Evolutionary conservation across 64 coral and sea anemone species (phyloP).

Genomic region (Actinia tenebrosa): DNA sequence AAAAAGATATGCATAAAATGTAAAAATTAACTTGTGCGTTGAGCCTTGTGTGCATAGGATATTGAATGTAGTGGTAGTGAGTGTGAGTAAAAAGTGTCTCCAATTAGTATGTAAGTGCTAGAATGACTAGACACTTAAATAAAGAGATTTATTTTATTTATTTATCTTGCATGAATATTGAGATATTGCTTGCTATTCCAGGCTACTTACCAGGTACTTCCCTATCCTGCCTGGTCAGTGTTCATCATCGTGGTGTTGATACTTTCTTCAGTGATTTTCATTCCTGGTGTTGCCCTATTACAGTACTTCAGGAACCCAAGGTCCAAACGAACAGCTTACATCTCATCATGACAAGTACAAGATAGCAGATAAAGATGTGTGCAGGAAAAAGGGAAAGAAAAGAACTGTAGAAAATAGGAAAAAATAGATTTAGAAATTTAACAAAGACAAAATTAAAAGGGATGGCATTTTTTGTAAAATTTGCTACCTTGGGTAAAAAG

Average conservation of each 20-base stretch:
- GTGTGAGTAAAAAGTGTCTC: too few species aligned
- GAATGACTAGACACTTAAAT: not conserved
- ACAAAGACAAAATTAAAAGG: not conserved
- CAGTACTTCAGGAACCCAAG: slow-evolving; percentile 51
- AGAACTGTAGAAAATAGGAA: not conserved
- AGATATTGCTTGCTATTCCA: slow-evolving; percentile 4
- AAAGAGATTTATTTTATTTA: not conserved
- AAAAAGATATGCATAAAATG: too few species aligned
- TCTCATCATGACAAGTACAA: not conserved
- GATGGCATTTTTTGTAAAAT: too few species aligned
- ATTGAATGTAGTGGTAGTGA: too few species aligned
- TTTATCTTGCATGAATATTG: not conserved
- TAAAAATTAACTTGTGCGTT: too few species aligned
- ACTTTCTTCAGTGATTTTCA: slow-evolving; percentile 64
- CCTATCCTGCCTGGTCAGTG: slow-evolving; percentile 79
- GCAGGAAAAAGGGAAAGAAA: not conserved
- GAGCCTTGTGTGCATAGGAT: too few species aligned
- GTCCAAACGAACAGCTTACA: not conserved
- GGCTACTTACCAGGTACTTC: slow-evolving; percentile 53
- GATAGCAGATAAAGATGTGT: not conserved
- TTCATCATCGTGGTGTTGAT: slow-evolving; percentile 60
- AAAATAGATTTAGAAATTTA: not conserved
- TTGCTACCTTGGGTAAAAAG: too few species aligned
- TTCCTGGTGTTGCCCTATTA: slow-evolving; percentile 63
- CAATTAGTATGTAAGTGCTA: too few species aligned